Evolutionary conservation across 2,113 vertebrate genomes (phyloP).

Genomic region (Mobula birostris): DNA sequence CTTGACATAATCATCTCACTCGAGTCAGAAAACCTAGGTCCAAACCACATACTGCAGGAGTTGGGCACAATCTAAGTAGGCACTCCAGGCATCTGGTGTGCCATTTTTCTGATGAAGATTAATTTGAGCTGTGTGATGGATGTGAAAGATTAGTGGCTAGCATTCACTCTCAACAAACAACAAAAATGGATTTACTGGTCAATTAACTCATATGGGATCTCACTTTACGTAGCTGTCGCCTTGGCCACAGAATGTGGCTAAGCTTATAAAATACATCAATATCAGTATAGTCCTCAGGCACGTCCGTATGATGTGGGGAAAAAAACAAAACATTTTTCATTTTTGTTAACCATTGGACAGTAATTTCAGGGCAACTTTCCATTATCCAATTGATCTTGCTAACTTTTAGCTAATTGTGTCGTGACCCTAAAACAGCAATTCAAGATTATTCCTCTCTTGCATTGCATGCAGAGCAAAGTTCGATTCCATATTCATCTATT

Average conservation of each 20-base stretch:
- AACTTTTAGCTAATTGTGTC: not conserved
- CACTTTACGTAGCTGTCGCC: not conserved
- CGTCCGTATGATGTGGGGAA: not conserved
- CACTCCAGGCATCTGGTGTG: not conserved
- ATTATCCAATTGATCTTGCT: not conserved
- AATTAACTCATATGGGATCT: not conserved
- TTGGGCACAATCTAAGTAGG: not conserved
- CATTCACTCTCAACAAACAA: not conserved
- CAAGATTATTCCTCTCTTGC: not conserved
- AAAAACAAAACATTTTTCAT: not conserved
- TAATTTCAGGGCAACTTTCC: not conserved
- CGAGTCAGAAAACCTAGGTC: not conserved
- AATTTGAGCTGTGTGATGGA: not conserved
- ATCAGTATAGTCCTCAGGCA: not conserved
- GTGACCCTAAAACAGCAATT: not conserved
- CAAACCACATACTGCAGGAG: not conserved
- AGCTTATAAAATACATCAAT: not conserved
- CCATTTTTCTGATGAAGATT: too few species aligned
- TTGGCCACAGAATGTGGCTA: not conserved
- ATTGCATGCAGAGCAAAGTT: not conserved
- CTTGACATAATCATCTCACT: too few species aligned
- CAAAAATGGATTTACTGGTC: not conserved
- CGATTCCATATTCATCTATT: not conserved
- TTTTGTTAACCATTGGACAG: not conserved
- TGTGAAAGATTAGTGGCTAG: not conserved